Base-by-base conservation (phyloP, 37 sponge, comb jelly and placozoan species). In the Haliclona indistincta region DNA sequence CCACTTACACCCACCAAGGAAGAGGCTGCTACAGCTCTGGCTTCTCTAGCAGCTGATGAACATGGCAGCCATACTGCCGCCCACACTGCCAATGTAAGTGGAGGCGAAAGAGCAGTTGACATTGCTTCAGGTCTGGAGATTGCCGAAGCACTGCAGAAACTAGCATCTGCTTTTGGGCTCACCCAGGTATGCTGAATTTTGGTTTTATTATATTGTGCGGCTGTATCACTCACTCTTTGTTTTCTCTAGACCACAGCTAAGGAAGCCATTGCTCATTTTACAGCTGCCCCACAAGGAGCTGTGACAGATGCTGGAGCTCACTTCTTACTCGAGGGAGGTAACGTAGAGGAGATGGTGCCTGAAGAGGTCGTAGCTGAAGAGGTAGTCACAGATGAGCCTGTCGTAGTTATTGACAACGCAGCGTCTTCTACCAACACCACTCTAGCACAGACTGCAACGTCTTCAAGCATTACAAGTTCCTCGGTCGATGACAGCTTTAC, bases 341-440 rank as follows among this genome's bases (percentile, higher is more conserved):
- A 68, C 15, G 76, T 38, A 19, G 77, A 53, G 0, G 81, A 80
- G 38, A 69, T 87, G 7, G 81, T 70, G 22, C 67, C 81, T 38
- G 86, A 85, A 30, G 91, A 90, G 28, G 75, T 84, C 38, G 63
- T 78, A 2, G 78, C 89, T 8, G 79, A 82, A 52, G 91, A 90
- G 56, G 78, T 84, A n/a, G 78, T 90, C 19, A 81, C 78, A 0
- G 86, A 85, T 62, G 91, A 85, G 67, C 37, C 37, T 65, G 67
- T 61, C 8, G 28, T n/a, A 47, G 51, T 61, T 61, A 61, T n/a
- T 28, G 32, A n/a, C n/a, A n/a, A n/a, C n/a, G n/a, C n/a, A n/a
- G n/a, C n/a, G n/a, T n/a, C n/a, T n/a, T n/a, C n/a, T n/a, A n/a
- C n/a, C n/a, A n/a, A n/a, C n/a, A n/a, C n/a, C n/a, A n/a, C n/a